phyloP scores from a whole-genome alignment of 2,888 invertebrate species.

The Piscicola geometra region DNA sequence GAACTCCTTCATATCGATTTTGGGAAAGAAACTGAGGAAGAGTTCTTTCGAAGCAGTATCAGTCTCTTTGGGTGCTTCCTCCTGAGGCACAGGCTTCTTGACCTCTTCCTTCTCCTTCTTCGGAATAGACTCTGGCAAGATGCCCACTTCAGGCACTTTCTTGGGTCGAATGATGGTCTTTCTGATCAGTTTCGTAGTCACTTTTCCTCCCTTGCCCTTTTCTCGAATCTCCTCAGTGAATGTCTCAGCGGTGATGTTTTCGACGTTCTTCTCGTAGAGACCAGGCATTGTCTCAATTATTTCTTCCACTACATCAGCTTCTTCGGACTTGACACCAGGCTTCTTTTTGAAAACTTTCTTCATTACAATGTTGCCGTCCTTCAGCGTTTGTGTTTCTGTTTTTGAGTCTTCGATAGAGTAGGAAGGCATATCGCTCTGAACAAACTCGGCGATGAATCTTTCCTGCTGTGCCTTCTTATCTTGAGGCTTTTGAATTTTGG shows the following conservation, averaged over 20 bases:
- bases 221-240: not conserved
- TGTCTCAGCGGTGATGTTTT: not conserved
- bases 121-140: too few relatives aligned
- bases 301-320: constrained; percentile 30
- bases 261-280: not conserved
- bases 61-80: not conserved
- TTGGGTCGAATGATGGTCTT: not conserved
- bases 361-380: constrained; percentile 1
- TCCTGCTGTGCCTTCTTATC: constrained; percentile 15
- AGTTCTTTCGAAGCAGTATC: not conserved
- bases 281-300: not conserved
- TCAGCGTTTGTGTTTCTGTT: not conserved
- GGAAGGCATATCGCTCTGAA: constrained; percentile 10
- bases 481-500: too few relatives aligned
- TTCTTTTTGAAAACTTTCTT: constrained; percentile 22
- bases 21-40: not conserved
- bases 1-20: too few relatives aligned
- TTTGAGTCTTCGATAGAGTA: not conserved
- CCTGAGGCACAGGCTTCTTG: not conserved
- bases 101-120: too few relatives aligned
- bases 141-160: not conserved
- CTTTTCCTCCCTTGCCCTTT: not conserved
- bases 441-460: constrained; percentile 8
- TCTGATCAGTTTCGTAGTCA: not conserved
- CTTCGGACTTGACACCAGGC: not conserved